Percentiles rank a stretch among this genome's conserved stretches.
These are phyloP conservation scores for Netelia inedita DNA, from an alignment of 2,888 invertebrate genomes.

Conservation along the genomic window DNA sequence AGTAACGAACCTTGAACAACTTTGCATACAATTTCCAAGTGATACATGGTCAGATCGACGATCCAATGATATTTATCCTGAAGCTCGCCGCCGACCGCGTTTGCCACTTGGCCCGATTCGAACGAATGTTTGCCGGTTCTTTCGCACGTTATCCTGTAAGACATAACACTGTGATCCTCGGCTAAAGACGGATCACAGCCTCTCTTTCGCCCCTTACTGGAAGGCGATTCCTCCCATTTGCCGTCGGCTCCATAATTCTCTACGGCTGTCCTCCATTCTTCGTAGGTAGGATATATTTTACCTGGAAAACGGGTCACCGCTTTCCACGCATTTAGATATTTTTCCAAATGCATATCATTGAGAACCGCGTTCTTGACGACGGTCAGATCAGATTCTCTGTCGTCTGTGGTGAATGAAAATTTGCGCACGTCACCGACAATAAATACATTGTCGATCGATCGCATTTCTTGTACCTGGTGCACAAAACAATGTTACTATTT, in stretches of 20 bases:
- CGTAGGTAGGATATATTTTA: constrained; percentile 75
- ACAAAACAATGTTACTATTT: constrained; percentile 17
- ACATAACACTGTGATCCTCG: constrained; percentile 77
- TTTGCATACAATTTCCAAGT: constrained; percentile 86
- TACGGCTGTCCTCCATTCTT: constrained; percentile 71
- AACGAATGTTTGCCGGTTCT: constrained; percentile 87
- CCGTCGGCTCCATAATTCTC: constrained; percentile 50
- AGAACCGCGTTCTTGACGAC: constrained; percentile 70
- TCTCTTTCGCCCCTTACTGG: constrained; percentile 72
- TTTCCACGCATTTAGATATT: constrained; percentile 77
- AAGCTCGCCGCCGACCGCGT: constrained; percentile 86
- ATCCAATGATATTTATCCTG: constrained; percentile 87
- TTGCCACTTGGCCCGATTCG: constrained; percentile 86
- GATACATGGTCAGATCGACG: constrained; percentile 86
- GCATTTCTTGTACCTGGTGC: constrained; percentile 75
- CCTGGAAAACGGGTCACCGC: constrained; percentile 73
- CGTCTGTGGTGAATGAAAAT: constrained; percentile 68
- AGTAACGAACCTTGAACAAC: constrained; percentile 80
- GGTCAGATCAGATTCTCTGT: constrained; percentile 72
- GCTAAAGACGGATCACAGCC: constrained; percentile 75
- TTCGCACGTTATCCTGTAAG: constrained; percentile 87
- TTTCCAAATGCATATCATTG: constrained; percentile 71
- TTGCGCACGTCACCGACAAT: constrained; percentile 74
- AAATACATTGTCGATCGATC: constrained; percentile 79
- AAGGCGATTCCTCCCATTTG: constrained; percentile 34